These are phyloP conservation scores for Gortyna flavago DNA, from an alignment of 2,888 invertebrate species.

Conservation along the genomic window DNA sequence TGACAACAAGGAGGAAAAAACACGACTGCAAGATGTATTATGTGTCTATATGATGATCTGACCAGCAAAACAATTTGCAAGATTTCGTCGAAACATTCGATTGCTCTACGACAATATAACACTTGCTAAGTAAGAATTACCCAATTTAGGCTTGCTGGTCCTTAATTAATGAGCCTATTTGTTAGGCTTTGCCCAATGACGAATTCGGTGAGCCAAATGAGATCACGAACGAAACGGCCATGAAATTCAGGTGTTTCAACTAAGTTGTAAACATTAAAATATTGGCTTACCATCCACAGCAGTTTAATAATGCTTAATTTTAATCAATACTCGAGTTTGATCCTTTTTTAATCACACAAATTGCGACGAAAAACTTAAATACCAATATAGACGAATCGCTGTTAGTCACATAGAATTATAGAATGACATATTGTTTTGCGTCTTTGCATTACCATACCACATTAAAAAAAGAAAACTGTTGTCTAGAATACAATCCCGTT, in stretches of 20 bases:
- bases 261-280: slow-evolving; percentile 16
- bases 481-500: background rate
- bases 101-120: background rate
- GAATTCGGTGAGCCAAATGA: slow-evolving; percentile 59
- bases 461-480: slow-evolving; percentile 4
- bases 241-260: slow-evolving; percentile 22
- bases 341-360: slow-evolving; percentile 36
- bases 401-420: slow-evolving; percentile 58
- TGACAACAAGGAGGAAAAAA: slow-evolving; percentile 48
- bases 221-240: slow-evolving; percentile 64
- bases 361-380: slow-evolving; percentile 46
- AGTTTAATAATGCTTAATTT: slow-evolving; percentile 22
- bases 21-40: background rate
- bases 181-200: slow-evolving; percentile 58
- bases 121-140: background rate
- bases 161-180: slow-evolving; percentile 29
- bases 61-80: background rate
- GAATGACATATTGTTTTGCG: slow-evolving; percentile 46
- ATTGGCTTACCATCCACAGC: slow-evolving; percentile 57
- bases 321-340: slow-evolving; percentile 22
- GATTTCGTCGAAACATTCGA: background rate
- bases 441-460: no score
- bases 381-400: slow-evolving; percentile 36
- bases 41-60: background rate
- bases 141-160: background rate